Evolutionary conservation across 2,797 vertebrate species (phyloP), one percentile per base, ranked within the genome.

Genomic region (Sternarchorhynchus goeldii): DNA sequence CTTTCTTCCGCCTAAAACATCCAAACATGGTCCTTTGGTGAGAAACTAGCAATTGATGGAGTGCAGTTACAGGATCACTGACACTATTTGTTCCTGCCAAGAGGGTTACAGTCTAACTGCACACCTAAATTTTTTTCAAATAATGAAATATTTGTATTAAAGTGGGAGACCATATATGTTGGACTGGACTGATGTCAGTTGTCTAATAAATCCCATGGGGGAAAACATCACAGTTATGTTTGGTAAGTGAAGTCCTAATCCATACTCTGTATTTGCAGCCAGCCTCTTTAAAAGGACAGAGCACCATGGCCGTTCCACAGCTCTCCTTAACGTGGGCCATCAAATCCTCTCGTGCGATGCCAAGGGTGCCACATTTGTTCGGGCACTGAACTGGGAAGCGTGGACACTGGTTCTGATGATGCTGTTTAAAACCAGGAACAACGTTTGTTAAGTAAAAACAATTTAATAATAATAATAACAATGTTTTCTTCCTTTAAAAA

Each of bases 221-320:
- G 45, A 12, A 25, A 50, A 50, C 6, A 69, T 29, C 45, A 45
- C 1, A 12, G 21, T 20, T 6, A 3, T 41, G 32, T 57, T 20
- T 21, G n/a, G 12, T 39, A 59, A 63, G 5, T 41, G 20, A 71
- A 31, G 29, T 1, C 6, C 4, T 7, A 31, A 25, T 57, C 34
- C 94, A 92, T 88, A 99, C 97, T 87, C 95, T 93, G 88, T 99
- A 96, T 90, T 99, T 99, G 93, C 97, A 99, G 87, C 97, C 97
- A 0, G 97, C 96, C 0, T 99, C 97, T 90, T 98, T 98, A 90
- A 99, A 99, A 3, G 97, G 97, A 74, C 97, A 99, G 14, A 98
- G 94, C 69, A 97, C 93, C 60, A 96, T 89, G 2, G 96, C 95
- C 0, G 95, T 95, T 86, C 90, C 96, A 56, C 97, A 99, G 90